Base-by-base conservation (phyloP, 2,797 vertebrate genomes). In the Apogon hyalosoma region DNA sequence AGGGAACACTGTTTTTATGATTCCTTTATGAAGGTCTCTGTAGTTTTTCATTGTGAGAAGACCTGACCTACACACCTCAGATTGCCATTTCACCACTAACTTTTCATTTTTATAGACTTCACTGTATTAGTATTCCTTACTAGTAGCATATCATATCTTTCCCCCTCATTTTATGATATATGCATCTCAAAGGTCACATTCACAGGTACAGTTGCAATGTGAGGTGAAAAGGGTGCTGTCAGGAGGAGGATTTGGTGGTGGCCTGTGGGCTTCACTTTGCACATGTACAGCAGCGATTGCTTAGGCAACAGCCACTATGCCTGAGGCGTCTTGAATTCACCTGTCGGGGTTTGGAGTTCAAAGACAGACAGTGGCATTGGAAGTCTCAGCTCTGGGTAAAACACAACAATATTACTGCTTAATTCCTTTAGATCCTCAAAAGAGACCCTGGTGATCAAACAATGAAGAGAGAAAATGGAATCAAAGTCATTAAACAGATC, bases 361-460 rank as follows among this genome's bases (percentile, higher is more conserved):
- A 64, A 75, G 52, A 52, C 13, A 48, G 48, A 7, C 40, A 43
- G 47, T 6, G 0, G 40, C 5, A 7, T 11, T 2, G 15, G 56
- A 62, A 61, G 48, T 80, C 68, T 80, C 63, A 42, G 52, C 65
- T 75, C 39, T 16, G 68, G 39, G 68, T 64, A 16, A 9, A 55
- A 40, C 62, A 45, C 48, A 63, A 66, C 43, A 61, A 59, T 49
- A 71, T 69, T 36, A 15, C 28, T 6, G 51, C 62, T 71, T 65
- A 50, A 59, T 57, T 72, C 63, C 36, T 38, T 53, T 64, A 73
- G 57, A 73, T 2, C 52, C 68, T 81, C 7, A 13, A 70, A 36
- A 41, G 63, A 71, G 73, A 65, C 60, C 50, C 72, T 70, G 52
- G 53, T 49, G 48, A 73, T 84, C 51, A 31, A 67, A 52, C 69